A percentile compares a stretch with the other conserved stretches of the same genome.
These are phyloP conservation scores for Apodemia mormo DNA, from an alignment of 2,888 invertebrate genomes.

Conservation along the genomic window DNA sequence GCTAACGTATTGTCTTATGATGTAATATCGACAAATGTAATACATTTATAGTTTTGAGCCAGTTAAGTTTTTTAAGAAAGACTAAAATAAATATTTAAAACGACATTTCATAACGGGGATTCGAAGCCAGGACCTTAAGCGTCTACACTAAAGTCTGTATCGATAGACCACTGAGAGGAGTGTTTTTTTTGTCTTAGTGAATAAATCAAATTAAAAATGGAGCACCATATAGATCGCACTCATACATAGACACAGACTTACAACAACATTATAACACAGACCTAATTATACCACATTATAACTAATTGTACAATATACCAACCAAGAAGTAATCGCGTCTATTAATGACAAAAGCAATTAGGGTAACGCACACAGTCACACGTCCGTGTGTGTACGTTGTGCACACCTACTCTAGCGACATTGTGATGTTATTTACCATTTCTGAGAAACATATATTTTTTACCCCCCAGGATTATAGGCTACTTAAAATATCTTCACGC, in stretches of 20 bases:
- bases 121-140: no score
- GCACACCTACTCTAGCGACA: constrained; percentile 18
- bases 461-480: not conserved
- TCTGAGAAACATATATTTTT: not conserved
- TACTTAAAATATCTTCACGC: not conserved
- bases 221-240: constrained; percentile 36
- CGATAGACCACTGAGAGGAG: not conserved
- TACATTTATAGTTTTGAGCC: no score
- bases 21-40: no score
- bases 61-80: no score
- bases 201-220: constrained; percentile 25
- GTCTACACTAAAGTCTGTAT: no score
- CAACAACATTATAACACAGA: constrained; percentile 47
- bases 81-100: no score
- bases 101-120: no score
- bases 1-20: no score
- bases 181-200: not conserved
- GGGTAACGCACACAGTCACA: constrained; percentile 62
- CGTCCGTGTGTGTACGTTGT: constrained; percentile 30
- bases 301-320: constrained; percentile 77
- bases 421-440: not conserved
- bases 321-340: constrained; percentile 79
- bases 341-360: constrained; percentile 82
- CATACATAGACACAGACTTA: constrained; percentile 46
- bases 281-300: constrained; percentile 79